Evolutionary conservation across 2,888 invertebrate genomes (phyloP).

Genomic region (Eupithecia abbreviata): DNA sequence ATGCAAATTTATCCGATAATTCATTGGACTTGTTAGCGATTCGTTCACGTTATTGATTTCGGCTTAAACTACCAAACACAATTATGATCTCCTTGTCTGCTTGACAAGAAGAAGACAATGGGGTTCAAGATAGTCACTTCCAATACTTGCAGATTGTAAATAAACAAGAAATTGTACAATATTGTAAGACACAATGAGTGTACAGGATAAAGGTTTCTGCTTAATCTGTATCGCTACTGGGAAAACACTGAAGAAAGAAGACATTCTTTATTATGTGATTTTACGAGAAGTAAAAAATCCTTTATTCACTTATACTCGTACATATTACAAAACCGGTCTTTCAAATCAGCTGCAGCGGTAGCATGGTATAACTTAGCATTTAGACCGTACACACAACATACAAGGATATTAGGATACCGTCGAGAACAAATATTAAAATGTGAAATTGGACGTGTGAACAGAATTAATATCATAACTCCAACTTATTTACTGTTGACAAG

Average conservation of each 20-base stretch:
- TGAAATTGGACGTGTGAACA: neutral
- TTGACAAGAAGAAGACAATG: neutral
- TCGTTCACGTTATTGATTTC: neutral
- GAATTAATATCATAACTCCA: neutral
- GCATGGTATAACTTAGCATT: neutral
- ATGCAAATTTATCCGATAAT: conserved; percentile 3
- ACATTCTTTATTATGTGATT: neutral
- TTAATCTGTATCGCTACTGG: neutral
- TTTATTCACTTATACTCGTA: neutral
- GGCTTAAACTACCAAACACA: neutral
- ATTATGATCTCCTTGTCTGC: neutral
- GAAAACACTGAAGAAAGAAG: neutral
- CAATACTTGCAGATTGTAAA: neutral
- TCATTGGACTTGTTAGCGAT: neutral
- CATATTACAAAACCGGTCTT: neutral
- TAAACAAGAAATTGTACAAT: neutral
- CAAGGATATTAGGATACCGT: neutral
- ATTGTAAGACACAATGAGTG: neutral
- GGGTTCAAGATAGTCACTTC: neutral
- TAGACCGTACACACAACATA: neutral
- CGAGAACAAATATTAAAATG: neutral
- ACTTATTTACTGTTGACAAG: neutral
- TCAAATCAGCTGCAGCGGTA: neutral
- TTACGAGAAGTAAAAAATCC: neutral
- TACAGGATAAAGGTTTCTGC: neutral